Evolutionary conservation across 2,113 vertebrate genomes (phyloP), one percentile per base, ranked within the genome.

Genomic region (Azemiops feae): DNA sequence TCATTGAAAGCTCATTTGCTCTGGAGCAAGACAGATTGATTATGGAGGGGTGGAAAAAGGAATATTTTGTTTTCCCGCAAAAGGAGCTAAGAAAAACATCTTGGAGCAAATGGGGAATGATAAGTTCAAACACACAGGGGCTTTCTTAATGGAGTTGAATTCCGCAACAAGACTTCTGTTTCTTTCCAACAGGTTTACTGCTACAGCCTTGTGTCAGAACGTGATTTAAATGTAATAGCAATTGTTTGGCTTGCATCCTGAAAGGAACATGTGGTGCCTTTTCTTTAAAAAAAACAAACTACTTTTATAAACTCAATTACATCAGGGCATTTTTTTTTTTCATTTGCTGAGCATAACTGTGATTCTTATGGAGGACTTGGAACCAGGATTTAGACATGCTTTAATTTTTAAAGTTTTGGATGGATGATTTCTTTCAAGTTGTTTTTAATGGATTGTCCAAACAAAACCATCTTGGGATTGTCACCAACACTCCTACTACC

Each of bases 251-350:
- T 96, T 86, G 1, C 88, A 18, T 93, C 92, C 55, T 6, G 81
- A 5, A 12, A 93, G 57, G 87, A 94, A 95, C 94, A 95, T 90
- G 69, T 69, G 93, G 91, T 89, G 89, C 88, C 91, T 91, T 95
- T 34, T 53, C 64, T 58, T 58, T 25, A 39, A 81, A 18, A 64
- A 64, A 50, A 87, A 87, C 18, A 34, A 54, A 43, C 55, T 96
- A 16, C 93, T 97, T 96, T 95, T 95, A 87, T 95, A 95, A 97
- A 91, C 94, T 96, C 95, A 96, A 95, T 89, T 91, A 85, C 94
- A 95, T 95, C 90, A 88, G 91, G 34, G 50, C 22, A 12, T 25
- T 16, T 50, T 50, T 52, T 87, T 39, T 95, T 97, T 95, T 89
- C 64, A 93, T 95, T 91, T 93, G 10, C 93, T 88, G 50, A 16